These are phyloP conservation scores for Agrenia bidenticulata DNA, from an alignment of 2,888 invertebrate species.

Conservation along the genomic window DNA sequence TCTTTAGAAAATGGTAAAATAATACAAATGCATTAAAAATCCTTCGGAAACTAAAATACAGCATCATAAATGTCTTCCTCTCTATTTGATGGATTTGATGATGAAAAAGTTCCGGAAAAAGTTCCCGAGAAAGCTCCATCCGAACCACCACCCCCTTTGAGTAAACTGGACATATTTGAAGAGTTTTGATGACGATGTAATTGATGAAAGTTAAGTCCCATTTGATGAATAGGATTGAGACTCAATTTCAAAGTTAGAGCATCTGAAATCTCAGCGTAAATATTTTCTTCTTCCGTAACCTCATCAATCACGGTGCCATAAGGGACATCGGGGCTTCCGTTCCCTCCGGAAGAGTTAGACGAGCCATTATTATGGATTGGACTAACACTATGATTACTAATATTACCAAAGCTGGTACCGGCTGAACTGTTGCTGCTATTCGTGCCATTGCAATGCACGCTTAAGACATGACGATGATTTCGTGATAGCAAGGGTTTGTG, in stretches of 20 bases:
- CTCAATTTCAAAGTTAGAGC: conserved; percentile 48
- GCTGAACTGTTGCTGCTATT: conserved; percentile 16
- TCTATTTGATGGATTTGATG: conserved; percentile 55
- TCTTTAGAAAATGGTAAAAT: neutral
- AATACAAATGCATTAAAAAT: no score
- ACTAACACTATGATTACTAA: conserved; percentile 25
- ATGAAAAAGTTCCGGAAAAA: conserved; percentile 56
- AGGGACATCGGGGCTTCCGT: conserved; percentile 36
- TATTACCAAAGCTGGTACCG: conserved; percentile 20
- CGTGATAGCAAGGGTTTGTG: neutral
- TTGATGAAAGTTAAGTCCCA: conserved; percentile 48
- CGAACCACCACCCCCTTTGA: conserved; percentile 55
- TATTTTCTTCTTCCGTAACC: conserved; percentile 51
- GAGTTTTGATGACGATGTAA: conserved; percentile 34
- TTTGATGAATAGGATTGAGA: conserved; percentile 46
- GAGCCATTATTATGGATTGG: neutral
- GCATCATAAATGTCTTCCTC: conserved; percentile 58
- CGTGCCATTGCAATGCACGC: neutral
- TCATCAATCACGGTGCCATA: conserved; percentile 53
- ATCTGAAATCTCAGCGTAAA: conserved; percentile 53
- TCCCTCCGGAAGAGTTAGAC: neutral
- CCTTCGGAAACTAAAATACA: conserved; percentile 53
- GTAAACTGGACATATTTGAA: conserved; percentile 46
- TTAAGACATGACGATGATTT: conserved; percentile 3
- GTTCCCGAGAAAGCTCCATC: conserved; percentile 54